phyloP scores from a whole-genome alignment of 2,888 invertebrate genomes.

The Syrphus vitripennis region DNA sequence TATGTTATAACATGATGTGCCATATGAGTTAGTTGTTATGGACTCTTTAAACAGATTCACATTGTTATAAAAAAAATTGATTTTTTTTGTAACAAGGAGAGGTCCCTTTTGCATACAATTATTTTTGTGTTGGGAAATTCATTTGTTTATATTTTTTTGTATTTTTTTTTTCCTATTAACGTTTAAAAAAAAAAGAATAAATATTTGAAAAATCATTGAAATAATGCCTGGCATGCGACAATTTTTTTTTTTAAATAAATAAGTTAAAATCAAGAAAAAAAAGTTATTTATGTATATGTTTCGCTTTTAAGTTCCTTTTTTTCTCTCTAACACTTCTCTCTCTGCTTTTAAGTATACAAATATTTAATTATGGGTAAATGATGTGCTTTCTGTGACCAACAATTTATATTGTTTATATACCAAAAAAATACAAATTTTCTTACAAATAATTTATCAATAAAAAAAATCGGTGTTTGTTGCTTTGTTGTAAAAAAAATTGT shows the following conservation, averaged over 20 bases:
- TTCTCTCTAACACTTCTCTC: conserved; percentile 53
- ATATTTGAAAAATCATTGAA: conserved; percentile 36
- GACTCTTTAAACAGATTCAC: not conserved
- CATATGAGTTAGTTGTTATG: not conserved
- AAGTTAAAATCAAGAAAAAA: not conserved
- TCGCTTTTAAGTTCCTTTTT: conserved; percentile 28
- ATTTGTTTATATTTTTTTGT: conserved; percentile 38
- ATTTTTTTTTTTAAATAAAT: not conserved
- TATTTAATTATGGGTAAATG: conserved; percentile 20
- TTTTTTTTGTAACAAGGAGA: not conserved
- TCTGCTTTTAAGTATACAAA: conserved; percentile 32
- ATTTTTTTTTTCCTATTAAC: conserved; percentile 8
- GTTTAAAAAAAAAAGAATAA: conserved; percentile 10
- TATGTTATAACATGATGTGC: not conserved
- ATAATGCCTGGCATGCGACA: conserved; percentile 62
- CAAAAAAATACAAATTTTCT: not conserved
- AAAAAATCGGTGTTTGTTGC: conserved; percentile 56
- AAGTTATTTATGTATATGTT: not conserved
- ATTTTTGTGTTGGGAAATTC: conserved; percentile 14
- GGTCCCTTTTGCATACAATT: conserved; percentile 10
- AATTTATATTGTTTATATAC: not conserved
- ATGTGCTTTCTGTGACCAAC: conserved; percentile 44
- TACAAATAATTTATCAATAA: not conserved
- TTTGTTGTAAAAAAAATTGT: conserved; percentile 51
- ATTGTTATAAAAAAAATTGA: conserved; percentile 2